Evolutionary conservation across 2,888 invertebrate species (phyloP).

Genomic region (Pelosia muscerda): DNA sequence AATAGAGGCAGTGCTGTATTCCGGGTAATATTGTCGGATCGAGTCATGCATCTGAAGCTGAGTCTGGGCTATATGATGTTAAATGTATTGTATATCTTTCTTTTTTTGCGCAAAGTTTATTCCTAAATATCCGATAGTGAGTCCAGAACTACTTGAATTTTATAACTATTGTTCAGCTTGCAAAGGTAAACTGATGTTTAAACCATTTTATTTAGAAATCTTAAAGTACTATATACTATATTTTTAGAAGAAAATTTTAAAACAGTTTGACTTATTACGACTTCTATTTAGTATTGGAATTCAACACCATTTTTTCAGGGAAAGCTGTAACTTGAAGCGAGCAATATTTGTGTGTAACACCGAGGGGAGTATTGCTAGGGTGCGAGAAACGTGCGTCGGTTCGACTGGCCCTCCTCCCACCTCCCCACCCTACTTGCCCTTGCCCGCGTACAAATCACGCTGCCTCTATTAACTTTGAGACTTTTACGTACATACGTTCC

Average conservation of each 20-base stretch:
- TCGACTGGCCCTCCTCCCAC: conserved; percentile 28
- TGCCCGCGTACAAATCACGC: conserved; percentile 51
- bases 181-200: too few species aligned
- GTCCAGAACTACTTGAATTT: too few species aligned
- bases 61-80: too few species aligned
- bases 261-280: not conserved
- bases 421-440: conserved; percentile 17
- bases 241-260: not conserved
- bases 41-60: too few species aligned
- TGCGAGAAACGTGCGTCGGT: conserved; percentile 48
- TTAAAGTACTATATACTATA: too few species aligned
- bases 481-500: conserved; percentile 44
- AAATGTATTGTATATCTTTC: too few species aligned
- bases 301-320: not conserved
- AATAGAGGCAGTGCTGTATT: too few species aligned
- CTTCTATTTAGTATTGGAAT: not conserved
- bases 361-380: conserved; percentile 44
- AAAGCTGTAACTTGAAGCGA: not conserved
- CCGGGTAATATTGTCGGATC: too few species aligned
- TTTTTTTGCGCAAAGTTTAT: too few species aligned
- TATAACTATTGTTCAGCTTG: too few species aligned
- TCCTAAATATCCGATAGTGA: too few species aligned
- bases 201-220: too few species aligned
- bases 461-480: conserved; percentile 50
- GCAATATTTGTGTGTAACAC: conserved; percentile 17